Conservation (phyloP, 2,113 vertebrate species). For the Trichomycterus rosablanca region DNA sequence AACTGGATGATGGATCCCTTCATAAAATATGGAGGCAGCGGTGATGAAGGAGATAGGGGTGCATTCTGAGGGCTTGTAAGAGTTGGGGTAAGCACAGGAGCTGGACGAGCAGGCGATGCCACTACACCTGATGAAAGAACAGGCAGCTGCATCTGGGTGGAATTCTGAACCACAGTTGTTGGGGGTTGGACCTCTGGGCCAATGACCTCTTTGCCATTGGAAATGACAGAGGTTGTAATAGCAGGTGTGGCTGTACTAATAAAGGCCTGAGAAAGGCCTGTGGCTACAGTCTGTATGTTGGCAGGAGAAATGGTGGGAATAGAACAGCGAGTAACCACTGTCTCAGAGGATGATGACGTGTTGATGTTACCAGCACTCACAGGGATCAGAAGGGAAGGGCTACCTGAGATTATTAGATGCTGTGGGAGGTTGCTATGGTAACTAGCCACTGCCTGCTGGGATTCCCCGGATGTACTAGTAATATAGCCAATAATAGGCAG, state of each 20-base stretch:
- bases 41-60: slow-evolving; percentile 68
- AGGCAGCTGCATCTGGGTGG: slow-evolving; percentile 71
- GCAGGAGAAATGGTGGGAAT: slow-evolving; percentile 72
- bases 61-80: slow-evolving; percentile 50
- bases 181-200: slow-evolving; percentile 58
- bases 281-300: slow-evolving; percentile 76
- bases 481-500: slow-evolving; percentile 92
- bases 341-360: slow-evolving; percentile 60
- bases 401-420: slow-evolving; percentile 90
- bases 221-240: slow-evolving; percentile 72
- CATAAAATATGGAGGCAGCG: slow-evolving; percentile 88
- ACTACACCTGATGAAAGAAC: slow-evolving; percentile 67
- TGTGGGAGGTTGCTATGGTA: slow-evolving; percentile 86
- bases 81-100: slow-evolving; percentile 52
- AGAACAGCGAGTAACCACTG: slow-evolving; percentile 75
- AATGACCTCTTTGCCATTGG: slow-evolving; percentile 81
- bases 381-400: slow-evolving; percentile 90
- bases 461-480: slow-evolving; percentile 58
- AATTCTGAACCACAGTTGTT: slow-evolving; percentile 29
- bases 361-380: slow-evolving; percentile 71
- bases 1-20: slow-evolving; percentile 88
- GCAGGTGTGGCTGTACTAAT: slow-evolving; percentile 55
- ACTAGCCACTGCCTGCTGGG: slow-evolving; percentile 70
- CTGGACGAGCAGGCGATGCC: slow-evolving; percentile 58
- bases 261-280: slow-evolving; percentile 89